Evolutionary conservation across 1,140 invertebrate species (phyloP), one percentile per base, ranked within the genome.

Genomic region (Rhopalosiphum padi): DNA sequence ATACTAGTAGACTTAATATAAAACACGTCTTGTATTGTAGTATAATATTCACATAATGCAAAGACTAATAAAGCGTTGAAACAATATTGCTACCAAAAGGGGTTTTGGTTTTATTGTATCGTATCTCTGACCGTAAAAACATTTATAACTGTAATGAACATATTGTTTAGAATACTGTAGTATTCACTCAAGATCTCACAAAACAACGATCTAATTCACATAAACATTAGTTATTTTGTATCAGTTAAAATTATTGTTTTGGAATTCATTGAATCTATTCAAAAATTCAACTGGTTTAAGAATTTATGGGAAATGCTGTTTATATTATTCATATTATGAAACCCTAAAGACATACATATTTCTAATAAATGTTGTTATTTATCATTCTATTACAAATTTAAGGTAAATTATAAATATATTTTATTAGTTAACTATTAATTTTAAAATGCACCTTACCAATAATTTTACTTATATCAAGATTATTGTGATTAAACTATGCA

Each of bases 1-100:
- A 87, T 51, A 51, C 30, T 48, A 35, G 30, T 87, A 46, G 9
- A n/a, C 30, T 48, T 48, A 87, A 48, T 48, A 87, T 87, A 35
- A 51, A 48, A 51, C 86, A 87, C 46, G n/a, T n/a, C n/a, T 48
- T n/a, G 86, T 48, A 87, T 87, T 87, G 18, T 87, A 51, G 43
- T 8, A 21, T 35, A 87, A 48, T 87, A 48, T 86, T 86, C 43
- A 18, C 86, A 48, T 48, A 22, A 48, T 87, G 46, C 86, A 51
- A 87, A 46, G n/a, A 87, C 86, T 48, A 87, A 48, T 87, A 51
- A 48, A 87, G 30, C n/a, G 3, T 30, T 87, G 5, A 87, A 48
- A 87, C 30, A 87, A 87, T 87, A 35, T 87, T 87, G 18, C 43
- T 35, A 87, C 86, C 7, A 48, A 30, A 48, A 48, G 30, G 30